phyloP scores from a whole-genome alignment of 2,113 vertebrate genomes.

The Antigone vipio region DNA sequence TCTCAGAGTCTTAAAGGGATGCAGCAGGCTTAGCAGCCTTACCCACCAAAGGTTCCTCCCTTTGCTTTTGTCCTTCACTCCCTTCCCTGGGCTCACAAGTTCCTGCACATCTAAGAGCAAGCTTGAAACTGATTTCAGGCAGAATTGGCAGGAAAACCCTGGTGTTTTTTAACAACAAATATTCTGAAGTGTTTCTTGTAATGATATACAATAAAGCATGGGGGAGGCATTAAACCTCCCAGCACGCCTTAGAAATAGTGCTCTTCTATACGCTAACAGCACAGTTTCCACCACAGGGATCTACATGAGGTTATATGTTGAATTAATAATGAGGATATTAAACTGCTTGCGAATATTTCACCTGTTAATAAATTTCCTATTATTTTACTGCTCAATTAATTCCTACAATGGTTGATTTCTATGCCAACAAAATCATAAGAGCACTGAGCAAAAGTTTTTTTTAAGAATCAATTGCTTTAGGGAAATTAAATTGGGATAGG shows the following conservation, averaged over 20 bases:
- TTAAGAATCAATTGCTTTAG: not conserved
- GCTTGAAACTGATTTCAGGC: not conserved
- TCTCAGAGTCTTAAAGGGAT: no score
- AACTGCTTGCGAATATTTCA: not conserved
- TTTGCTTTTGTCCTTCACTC: not conserved
- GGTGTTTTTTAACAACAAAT: not conserved
- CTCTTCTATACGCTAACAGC: not conserved
- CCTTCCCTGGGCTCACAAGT: not conserved
- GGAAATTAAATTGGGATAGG: not conserved
- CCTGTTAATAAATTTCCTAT: not conserved
- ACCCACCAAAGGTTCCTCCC: not conserved
- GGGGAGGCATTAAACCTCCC: not conserved
- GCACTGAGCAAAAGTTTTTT: not conserved
- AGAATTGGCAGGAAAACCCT: not conserved
- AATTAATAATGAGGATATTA: constrained; percentile 27
- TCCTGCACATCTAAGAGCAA: not conserved
- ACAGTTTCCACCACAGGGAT: not conserved
- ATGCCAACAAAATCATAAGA: not conserved
- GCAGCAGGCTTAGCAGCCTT: not conserved
- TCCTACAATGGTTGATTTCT: not conserved
- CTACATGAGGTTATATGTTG: not conserved
- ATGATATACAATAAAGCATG: not conserved
- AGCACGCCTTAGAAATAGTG: not conserved
- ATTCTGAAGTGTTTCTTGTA: not conserved
- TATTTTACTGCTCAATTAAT: not conserved